A percentile compares a stretch with the other conserved stretches of the same genome.
phyloP scores from a whole-genome alignment of 2,113 vertebrate species.

The Hippotragus niger region DNA sequence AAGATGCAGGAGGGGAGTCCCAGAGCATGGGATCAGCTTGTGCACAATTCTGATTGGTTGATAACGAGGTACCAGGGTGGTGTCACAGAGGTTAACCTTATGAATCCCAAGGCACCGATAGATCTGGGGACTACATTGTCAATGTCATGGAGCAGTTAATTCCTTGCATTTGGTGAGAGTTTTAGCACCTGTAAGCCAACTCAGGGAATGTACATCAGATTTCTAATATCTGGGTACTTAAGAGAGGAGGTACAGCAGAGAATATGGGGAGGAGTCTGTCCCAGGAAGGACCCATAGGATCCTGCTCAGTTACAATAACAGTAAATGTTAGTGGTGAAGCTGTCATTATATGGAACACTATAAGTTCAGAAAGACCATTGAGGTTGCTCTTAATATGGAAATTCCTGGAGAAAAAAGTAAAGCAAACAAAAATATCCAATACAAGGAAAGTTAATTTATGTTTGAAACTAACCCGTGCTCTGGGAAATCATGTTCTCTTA shows the following conservation, averaged over 20 bases:
- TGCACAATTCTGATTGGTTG: neutral
- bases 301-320: neutral
- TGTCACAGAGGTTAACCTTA: neutral
- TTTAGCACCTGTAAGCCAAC: neutral
- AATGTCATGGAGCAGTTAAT: neutral
- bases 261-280: neutral
- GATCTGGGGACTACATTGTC: neutral
- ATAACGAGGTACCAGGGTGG: neutral
- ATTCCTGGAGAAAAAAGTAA: neutral
- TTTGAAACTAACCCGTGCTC: neutral
- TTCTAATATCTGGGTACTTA: neutral
- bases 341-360: neutral
- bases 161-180: neutral
- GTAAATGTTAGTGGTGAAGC: neutral
- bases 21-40: neutral
- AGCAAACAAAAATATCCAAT: neutral
- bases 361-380: neutral
- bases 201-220: neutral
- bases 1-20: neutral
- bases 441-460: neutral
- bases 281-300: neutral
- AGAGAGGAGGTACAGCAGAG: neutral
- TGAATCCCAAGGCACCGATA: neutral
- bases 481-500: neutral
- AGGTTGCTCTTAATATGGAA: neutral